Conservation (phyloP, 1,140 invertebrate genomes). For the Drosophila tsacasi region DNA sequence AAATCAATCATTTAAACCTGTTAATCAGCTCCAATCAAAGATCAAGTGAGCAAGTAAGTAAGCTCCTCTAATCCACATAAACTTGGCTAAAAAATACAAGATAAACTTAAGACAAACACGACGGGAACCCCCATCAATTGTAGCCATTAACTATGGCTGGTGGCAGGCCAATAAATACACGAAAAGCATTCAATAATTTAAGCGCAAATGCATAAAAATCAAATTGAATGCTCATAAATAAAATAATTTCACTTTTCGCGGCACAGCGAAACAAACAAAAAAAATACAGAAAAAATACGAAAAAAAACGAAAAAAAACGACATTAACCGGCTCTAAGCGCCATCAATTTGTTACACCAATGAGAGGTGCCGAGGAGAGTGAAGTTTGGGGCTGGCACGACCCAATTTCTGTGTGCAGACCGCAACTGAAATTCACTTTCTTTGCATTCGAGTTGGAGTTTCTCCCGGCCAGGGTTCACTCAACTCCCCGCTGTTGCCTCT, state of each 20-base stretch:
- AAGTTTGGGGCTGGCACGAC: conserved; percentile 33
- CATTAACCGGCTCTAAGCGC: conserved; percentile 50
- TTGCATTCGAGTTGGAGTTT: conserved; percentile 64
- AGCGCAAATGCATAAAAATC: conserved; percentile 55
- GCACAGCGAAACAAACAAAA: conserved; percentile 1
- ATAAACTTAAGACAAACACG: background rate
- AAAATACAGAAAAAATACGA: background rate
- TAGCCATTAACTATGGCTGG: conserved; percentile 21
- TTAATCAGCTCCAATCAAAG: background rate
- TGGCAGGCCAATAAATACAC: conserved; percentile 32
- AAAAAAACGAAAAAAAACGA: conserved; percentile 14
- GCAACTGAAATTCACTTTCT: conserved; percentile 76
- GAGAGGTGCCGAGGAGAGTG: background rate
- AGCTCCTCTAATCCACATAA: background rate
- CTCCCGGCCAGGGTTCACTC: conserved; percentile 64
- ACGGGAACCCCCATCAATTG: background rate
- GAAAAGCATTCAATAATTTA: conserved; percentile 46
- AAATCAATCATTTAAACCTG: background rate
- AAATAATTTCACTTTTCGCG: conserved; percentile 55
- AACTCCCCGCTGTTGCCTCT: conserved; percentile 37
- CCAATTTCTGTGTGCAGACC: conserved; percentile 60
- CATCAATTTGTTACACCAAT: conserved; percentile 65
- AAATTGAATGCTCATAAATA: conserved; percentile 56
- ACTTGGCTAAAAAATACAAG: background rate
- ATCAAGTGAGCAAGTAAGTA: background rate